Base-by-base conservation (phyloP, 2,888 invertebrate genomes). In the Drosophila macrospina region DNA sequence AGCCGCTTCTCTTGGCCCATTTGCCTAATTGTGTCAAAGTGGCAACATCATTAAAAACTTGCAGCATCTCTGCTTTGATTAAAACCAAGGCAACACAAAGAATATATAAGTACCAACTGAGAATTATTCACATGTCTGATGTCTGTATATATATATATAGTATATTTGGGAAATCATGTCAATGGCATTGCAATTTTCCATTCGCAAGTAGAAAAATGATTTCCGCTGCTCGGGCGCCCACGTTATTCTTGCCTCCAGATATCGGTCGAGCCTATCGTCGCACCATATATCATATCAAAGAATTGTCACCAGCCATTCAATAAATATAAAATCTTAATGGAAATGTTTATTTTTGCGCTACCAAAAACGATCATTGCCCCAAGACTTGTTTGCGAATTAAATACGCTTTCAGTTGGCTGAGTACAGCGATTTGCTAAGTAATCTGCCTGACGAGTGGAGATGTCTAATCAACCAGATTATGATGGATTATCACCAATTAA, bases 21-120 rank as follows among this genome's bases (percentile, higher is more conserved):
- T 87, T 86, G 69, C 83, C 88, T 84, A 84, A 84, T 87, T 84
- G 87, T 86, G 56, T 51, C 83, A 70, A 74, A 82, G 86, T 78
- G 75, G 86, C 78, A 83, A 66, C 86, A 83, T 83, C 88, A 85
- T 83, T 83, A 82, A 83, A 76, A 86, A 84, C 80, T 84, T 84
- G 69, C 80, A 62, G 59, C 65, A 34, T 67, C 64, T 62, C 56
- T 63, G 60, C 52, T 71, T 87, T 85, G 80, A 85, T 87, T 79
- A 74, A 70, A 72, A 57, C 70, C 74, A 72, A 64, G 63, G 42
- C 68, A 63, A 66, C 69, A 64, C 52, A 68, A 50, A 48, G 60
- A 20, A 61, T 60, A 69, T 54, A 55, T 54, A 51, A 44, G 1
- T 10, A 15, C 5, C 26, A 26, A 15, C 41, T 61, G n/a, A n/a